Evolutionary conservation across 2,888 invertebrate genomes (phyloP), one percentile per base, ranked within the genome.

Genomic region (Conops quadrifasciatus): DNA sequence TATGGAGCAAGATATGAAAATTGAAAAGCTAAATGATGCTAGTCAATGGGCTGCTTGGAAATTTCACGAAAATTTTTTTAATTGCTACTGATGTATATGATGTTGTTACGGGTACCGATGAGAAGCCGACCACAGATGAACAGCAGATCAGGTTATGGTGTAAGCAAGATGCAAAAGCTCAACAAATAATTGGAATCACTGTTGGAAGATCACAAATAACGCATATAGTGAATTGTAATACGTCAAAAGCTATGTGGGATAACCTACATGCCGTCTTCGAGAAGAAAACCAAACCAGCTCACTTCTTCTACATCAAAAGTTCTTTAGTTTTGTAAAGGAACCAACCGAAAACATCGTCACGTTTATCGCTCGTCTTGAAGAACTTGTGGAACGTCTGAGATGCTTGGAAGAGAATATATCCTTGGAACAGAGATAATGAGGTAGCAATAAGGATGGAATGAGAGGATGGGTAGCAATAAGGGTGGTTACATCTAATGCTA

Each of bases 1-100:
- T 11, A 19, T 49, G 49, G 49, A 49, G 3, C 49, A n/a, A 3
- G 19, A 49, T n/a, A 2, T 49, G 11, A 49, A 49, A 49, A n/a
- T 49, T 49, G n/a, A 49, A 36, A 36, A 9, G 36, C 36, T 36
- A 7, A 36, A 36, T 36, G 36, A 36, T 36, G 9, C 5, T 36
- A 36, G 36, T 9, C 36, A 36, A 36, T 36, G 36, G 36, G 36
- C 36, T 7, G 36, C 9, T 9, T 36, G 36, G 36, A 36, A 36
- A 36, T 36, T 36, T 36, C 49, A 19, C 75, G 30, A 82, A 59
- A 7, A 59, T 59, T 59, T 59, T 2, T 2, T n/a, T 59, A 7
- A 59, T 59, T 59, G 13, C n/a, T 59, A 19, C 56, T 7, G 28
- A 59, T 28, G 30, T 59, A 2, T 59, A 59, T 59, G 30, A 59